phyloP scores from a whole-genome alignment of 2,797 vertebrate species.

The Macropodus opercularis region DNA sequence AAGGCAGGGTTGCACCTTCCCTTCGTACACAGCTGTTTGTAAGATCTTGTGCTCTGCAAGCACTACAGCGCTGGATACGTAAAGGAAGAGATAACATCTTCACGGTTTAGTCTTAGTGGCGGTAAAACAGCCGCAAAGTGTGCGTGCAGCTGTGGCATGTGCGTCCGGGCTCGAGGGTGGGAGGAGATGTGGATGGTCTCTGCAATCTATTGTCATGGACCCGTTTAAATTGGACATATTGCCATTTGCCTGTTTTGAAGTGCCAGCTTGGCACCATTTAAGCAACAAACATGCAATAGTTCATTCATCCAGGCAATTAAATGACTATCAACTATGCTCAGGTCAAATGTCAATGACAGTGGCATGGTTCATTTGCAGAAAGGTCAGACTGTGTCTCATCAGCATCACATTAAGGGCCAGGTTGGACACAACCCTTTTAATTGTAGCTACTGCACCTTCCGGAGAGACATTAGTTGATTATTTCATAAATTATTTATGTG shows the following conservation, averaged over 20 bases:
- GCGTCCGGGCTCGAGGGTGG: neutral
- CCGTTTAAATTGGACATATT: constrained; percentile 48
- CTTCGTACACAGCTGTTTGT: constrained; percentile 38
- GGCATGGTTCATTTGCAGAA: constrained; percentile 51
- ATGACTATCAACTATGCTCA: constrained; percentile 33
- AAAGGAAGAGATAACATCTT: constrained; percentile 63
- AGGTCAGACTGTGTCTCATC: constrained; percentile 67
- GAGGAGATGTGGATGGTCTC: constrained; percentile 27
- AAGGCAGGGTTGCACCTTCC: constrained; percentile 31
- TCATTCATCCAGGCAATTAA: constrained; percentile 44
- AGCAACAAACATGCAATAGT: constrained; percentile 27
- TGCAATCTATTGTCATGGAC: constrained; percentile 52
- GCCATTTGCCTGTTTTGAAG: constrained; percentile 29
- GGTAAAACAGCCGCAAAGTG: constrained; percentile 28
- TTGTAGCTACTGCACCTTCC: constrained; percentile 46
- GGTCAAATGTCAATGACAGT: constrained; percentile 62
- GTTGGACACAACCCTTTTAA: constrained; percentile 53
- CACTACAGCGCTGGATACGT: constrained; percentile 51
- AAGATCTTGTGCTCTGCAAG: constrained; percentile 57
- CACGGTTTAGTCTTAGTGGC: constrained; percentile 45
- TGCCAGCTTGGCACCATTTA: constrained; percentile 22
- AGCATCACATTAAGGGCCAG: constrained; percentile 55
- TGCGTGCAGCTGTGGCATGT: neutral
- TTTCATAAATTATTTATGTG: constrained; percentile 71
- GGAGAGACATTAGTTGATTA: constrained; percentile 59